Base-by-base conservation (phyloP, 23 tunicate species). In the Clavelina lepadiformis region DNA sequence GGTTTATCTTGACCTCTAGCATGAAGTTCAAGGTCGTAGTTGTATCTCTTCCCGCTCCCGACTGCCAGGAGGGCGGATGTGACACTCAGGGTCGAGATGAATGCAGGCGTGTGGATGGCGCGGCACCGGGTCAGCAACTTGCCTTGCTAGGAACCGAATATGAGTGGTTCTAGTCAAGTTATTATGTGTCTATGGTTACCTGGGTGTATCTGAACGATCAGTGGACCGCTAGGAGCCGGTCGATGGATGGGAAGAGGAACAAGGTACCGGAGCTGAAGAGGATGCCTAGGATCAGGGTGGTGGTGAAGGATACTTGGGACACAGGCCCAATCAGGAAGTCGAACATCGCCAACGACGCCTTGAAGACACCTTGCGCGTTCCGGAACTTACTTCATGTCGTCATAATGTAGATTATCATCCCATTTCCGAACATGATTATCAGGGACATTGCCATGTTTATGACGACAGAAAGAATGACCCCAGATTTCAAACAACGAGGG, bases 301-400 rank as follows among this genome's bases (percentile, higher is more conserved):
- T 61, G 23, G 34, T n/a, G 25, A 59, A 38, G 28, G 51, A 31
- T 8, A 69, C 69, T 26, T 61, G 46, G 44, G 61, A 30, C 28
- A 74, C 3, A 1, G 58, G 29, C 27, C 79, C 79, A 31, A 74
- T 58, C 32, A 74, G 47, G 5, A 74, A 61, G 32, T 74, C 79
- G 13, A 31, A 74, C 33, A 33, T 25, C 13, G 79, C 79, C 24
- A 74, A 38, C 2, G 71, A 65, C 3, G 71, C 45, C 33, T 65
- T 65, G n/a, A 46, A 65, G 21, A 65, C 56, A 1, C 71, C 56
- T 28, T 65, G 71, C 2, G 56, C 56, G 5, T 65, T 65, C 19
- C 56, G 11, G 29, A 65, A 46, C 51, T 23, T 41, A 11, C 28
- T 8, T 45, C 33, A 41, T 33, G 71, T 65, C 6, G 24, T 41